Evolutionary conservation across 2,888 invertebrate species (phyloP).

Genomic region (Nudaria mundana): DNA sequence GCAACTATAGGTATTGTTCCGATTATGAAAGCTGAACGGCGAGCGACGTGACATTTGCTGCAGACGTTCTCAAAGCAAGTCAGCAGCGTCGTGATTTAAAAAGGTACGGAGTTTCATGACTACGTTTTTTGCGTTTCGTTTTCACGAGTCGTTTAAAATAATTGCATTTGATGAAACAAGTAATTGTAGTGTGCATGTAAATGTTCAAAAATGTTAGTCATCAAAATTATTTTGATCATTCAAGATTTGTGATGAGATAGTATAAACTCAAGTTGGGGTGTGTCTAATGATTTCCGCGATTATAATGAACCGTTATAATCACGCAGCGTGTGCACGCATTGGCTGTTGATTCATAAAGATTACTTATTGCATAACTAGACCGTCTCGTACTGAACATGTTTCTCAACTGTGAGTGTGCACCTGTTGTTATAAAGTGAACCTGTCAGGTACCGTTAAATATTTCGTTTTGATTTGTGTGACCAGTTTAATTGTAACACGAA

Average conservation of each 20-base stretch:
- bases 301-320: conserved; percentile 68
- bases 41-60: conserved; percentile 27
- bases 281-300: conserved; percentile 60
- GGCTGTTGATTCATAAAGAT: conserved; percentile 65
- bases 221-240: conserved; percentile 9
- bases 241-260: conserved; percentile 27
- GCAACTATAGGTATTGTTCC: conserved; percentile 66
- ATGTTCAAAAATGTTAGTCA: not conserved
- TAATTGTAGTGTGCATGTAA: conserved; percentile 6
- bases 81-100: conserved; percentile 16
- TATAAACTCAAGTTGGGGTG: conserved; percentile 16
- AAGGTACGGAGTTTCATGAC: conserved; percentile 13
- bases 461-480: conserved; percentile 19
- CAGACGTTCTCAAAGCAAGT: conserved; percentile 10
- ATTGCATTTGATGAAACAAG: conserved; percentile 11
- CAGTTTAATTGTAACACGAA: conserved; percentile 11
- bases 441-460: conserved; percentile 53
- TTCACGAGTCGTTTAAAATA: conserved; percentile 3
- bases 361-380: conserved; percentile 67
- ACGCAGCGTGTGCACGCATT: conserved; percentile 54
- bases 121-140: conserved; percentile 11
- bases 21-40: conserved; percentile 58
- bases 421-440: conserved; percentile 56
- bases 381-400: conserved; percentile 59
- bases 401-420: conserved; percentile 64